These are phyloP conservation scores for Apis cerana DNA, from an alignment of 1,140 invertebrate genomes.

Conservation along the genomic window DNA sequence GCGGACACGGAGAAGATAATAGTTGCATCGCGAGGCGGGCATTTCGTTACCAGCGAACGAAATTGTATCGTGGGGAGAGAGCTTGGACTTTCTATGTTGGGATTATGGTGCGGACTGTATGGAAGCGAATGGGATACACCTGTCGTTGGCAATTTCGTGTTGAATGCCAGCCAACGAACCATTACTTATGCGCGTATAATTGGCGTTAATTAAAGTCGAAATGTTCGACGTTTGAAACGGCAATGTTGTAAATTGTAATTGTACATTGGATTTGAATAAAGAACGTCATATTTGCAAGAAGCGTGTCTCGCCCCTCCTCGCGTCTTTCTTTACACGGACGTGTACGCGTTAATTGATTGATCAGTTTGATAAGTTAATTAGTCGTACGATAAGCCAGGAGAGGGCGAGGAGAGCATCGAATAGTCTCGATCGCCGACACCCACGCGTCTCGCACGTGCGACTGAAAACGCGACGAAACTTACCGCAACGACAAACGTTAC, in stretches of 20 bases:
- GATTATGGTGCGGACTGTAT: neutral
- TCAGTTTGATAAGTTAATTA: too few relatives aligned
- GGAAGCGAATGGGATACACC: slow-evolving; percentile 1
- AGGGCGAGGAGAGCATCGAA: too few relatives aligned
- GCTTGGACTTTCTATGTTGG: slow-evolving; percentile 18
- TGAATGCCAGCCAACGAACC: neutral
- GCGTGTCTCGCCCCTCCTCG: neutral
- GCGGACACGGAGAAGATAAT: neutral
- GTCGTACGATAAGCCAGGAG: too few relatives aligned
- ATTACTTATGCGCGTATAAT: slow-evolving; percentile 20
- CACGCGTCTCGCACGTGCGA: too few relatives aligned
- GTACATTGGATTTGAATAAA: too few relatives aligned
- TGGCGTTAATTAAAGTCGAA: slow-evolving; percentile 17
- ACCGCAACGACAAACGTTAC: too few relatives aligned
- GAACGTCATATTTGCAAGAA: neutral
- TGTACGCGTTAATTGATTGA: neutral
- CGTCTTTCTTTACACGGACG: neutral
- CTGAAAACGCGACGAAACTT: too few relatives aligned
- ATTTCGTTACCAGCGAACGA: neutral
- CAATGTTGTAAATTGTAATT: neutral
- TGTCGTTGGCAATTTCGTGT: slow-evolving; percentile 20
- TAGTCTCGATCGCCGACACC: too few relatives aligned
- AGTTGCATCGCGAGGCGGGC: neutral
- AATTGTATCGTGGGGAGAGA: neutral
- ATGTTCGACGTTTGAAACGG: neutral